A percentile compares a stretch with the other conserved stretches of the same genome.
These are phyloP conservation scores for Myopa tessellatipennis DNA, from an alignment of 2,888 invertebrate genomes.

Conservation along the genomic window DNA sequence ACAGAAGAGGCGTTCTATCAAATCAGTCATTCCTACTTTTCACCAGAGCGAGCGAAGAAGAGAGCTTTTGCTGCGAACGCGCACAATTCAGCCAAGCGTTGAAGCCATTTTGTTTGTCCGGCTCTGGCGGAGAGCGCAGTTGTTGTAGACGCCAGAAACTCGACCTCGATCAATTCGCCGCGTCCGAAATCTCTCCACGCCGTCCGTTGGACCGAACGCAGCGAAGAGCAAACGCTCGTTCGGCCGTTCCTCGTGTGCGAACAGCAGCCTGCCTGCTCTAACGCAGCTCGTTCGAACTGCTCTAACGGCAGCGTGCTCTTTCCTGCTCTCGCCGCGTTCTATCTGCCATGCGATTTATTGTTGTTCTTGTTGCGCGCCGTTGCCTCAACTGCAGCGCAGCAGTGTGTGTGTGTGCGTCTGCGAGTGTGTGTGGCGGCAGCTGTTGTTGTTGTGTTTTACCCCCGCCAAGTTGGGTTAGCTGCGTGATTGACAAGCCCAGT, in stretches of 20 bases:
- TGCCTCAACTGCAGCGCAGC: slow-evolving; percentile 13
- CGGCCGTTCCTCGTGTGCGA: slow-evolving; percentile 21
- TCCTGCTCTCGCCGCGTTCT: neutral
- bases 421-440: slow-evolving; percentile 45
- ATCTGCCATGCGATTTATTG: slow-evolving; percentile 27
- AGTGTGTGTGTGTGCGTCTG: slow-evolving; percentile 42
- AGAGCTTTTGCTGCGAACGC: slow-evolving; percentile 9
- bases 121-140: neutral
- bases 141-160: slow-evolving; percentile 1
- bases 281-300: neutral
- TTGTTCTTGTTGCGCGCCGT: slow-evolving; percentile 31
- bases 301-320: neutral
- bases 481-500: slow-evolving; percentile 68
- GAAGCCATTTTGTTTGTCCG: slow-evolving; percentile 38
- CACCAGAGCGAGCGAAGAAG: slow-evolving; percentile 41
- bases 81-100: slow-evolving; percentile 16
- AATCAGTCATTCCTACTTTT: slow-evolving; percentile 67
- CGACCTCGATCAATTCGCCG: slow-evolving; percentile 47
- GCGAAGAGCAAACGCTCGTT: neutral
- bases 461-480: slow-evolving; percentile 63
- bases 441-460: slow-evolving; percentile 53
- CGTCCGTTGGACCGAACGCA: neutral
- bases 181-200: neutral
- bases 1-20: slow-evolving; percentile 68
- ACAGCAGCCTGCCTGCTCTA: neutral